Evolutionary conservation across 2,888 invertebrate genomes (phyloP).

Genomic region (Agrochola macilenta): DNA sequence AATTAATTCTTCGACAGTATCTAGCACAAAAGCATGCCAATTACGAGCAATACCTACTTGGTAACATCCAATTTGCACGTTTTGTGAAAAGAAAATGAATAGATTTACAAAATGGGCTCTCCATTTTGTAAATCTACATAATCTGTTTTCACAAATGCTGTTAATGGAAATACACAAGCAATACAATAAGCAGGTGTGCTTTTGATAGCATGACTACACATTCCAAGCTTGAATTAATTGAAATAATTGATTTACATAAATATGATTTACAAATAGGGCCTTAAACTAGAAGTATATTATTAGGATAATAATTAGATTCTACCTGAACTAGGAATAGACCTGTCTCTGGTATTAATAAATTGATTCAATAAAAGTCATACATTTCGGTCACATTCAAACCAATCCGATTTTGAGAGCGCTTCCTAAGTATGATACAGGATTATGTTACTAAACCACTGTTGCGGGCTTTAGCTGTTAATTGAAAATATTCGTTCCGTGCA

Average conservation of each 20-base stretch:
- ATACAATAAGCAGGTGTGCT: not conserved
- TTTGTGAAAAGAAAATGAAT: not conserved
- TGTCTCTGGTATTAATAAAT: not conserved
- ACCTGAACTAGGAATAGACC: not conserved
- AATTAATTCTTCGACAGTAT: not conserved
- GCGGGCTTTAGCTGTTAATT: constrained; percentile 1
- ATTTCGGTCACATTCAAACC: not conserved
- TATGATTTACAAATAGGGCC: not conserved
- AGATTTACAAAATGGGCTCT: not conserved
- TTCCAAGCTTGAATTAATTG: not conserved
- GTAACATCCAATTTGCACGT: not conserved
- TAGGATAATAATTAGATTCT: not conserved
- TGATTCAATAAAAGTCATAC: not conserved
- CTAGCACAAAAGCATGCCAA: too few species aligned
- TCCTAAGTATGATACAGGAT: not conserved
- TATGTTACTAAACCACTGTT: not conserved
- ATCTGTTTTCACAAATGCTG: not conserved
- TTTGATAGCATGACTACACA: not conserved
- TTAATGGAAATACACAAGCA: not conserved
- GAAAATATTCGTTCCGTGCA: constrained; percentile 19
- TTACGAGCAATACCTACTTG: not conserved
- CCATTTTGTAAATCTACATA: too few species aligned
- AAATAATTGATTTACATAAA: too few species aligned
- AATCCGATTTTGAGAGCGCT: not conserved
- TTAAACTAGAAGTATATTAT: not conserved